phyloP scores from a whole-genome alignment of 1,140 invertebrate species.

The Aradophagus sp. region DNA sequence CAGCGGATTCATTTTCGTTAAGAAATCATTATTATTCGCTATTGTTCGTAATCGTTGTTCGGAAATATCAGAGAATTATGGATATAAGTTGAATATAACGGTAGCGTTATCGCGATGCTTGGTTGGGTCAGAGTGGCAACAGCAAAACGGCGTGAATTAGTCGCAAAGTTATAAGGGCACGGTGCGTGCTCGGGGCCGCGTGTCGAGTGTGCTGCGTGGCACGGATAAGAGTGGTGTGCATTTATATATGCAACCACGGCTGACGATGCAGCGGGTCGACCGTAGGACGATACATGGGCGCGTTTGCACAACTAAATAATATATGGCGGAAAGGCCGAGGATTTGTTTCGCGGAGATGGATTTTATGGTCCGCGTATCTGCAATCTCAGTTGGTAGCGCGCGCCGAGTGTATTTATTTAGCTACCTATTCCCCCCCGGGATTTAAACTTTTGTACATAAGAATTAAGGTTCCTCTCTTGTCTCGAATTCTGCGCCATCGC shows the following conservation, averaged over 20 bases:
- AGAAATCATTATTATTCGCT: too few species aligned
- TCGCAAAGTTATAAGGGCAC: slow-evolving; percentile 11
- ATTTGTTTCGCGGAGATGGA: slow-evolving; percentile 44
- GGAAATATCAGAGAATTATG: too few species aligned
- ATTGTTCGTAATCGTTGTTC: too few species aligned
- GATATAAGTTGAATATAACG: too few species aligned
- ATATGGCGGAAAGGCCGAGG: slow-evolving; percentile 35
- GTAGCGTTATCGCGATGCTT: too few species aligned
- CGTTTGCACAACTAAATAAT: slow-evolving; percentile 50
- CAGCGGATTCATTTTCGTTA: too few species aligned
- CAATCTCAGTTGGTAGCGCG: slow-evolving; percentile 58
- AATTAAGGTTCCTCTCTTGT: slow-evolving; percentile 44
- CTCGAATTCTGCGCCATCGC: slow-evolving; percentile 8
- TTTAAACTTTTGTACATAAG: slow-evolving; percentile 44
- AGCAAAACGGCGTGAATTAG: too few species aligned
- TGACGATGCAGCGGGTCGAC: slow-evolving; percentile 15
- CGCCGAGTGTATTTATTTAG: slow-evolving; percentile 54
- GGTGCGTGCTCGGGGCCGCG: slow-evolving; percentile 9
- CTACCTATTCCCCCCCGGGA: slow-evolving; percentile 34
- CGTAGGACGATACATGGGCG: slow-evolving; percentile 20
- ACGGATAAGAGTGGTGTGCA: slow-evolving; percentile 32
- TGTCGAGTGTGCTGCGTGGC: slow-evolving; percentile 18
- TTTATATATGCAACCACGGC: slow-evolving; percentile 27
- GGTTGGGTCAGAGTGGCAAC: slow-evolving; percentile 12
- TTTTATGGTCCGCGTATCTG: slow-evolving; percentile 63